Base-by-base conservation (phyloP, 2,113 vertebrate species). In the Hyaena hyaena region DNA sequence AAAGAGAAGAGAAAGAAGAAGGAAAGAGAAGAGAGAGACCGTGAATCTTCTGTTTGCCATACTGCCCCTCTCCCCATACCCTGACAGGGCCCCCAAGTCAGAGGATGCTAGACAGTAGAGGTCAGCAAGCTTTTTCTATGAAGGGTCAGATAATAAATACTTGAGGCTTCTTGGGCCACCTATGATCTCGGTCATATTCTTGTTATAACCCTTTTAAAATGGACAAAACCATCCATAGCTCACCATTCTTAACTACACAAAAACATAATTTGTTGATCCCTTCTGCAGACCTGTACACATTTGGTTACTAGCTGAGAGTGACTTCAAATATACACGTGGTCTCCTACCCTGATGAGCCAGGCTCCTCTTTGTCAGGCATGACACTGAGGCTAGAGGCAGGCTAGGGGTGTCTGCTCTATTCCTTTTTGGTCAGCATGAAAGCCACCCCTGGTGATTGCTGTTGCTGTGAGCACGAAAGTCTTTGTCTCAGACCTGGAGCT, bases 1-100 rank as follows among this genome's bases (percentile, higher is more conserved):
- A 58, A 21, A 58, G 5, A 55, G 58, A 23, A 61, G 58, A 61
- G 21, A 61, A 23, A 61, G 58, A 61, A 23, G 58, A 61, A 55
- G 53, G 33, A 63, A 66, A 31, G 31, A 87, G 65, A 28, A 39
- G 17, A 28, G 50, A 63, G 68, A 28, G 19, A 17, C 28, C 35
- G 55, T 63, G n/a, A 69, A 33, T 55, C 65, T 35, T 76, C 73
- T 61, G 24, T 58, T 79, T 69, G 33, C 43, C 2, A 3, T 58
- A 53, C 26, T 14, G 10, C 65, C n/a, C 7, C 24, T n/a, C 55
- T 6, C 2, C 73, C 24, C 39, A 2, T 4, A 0, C 71, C 14
- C 50, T 19, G 39, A 5, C 2, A 9, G 14, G 26, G 2, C 8
- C 45, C 31, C 31, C 10, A 10, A 28, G 50, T 35, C 2, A 61